Base-by-base conservation (phyloP, 2,113 vertebrate species). In the Austrofundulus limnaeus region DNA sequence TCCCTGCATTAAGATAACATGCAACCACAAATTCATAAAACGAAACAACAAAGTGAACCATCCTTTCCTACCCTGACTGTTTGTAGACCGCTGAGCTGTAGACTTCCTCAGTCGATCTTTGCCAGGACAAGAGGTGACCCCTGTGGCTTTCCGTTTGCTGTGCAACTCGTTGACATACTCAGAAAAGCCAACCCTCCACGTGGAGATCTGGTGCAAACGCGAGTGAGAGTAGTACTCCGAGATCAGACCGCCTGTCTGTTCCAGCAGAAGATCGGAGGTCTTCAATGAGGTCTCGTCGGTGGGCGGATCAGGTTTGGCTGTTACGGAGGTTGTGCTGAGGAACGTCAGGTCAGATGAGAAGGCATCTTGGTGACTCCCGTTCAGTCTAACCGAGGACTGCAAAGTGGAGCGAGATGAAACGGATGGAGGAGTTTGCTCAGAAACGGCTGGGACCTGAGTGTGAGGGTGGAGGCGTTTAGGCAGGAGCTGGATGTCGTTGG, bases 171-270 rank as follows among this genome's bases (percentile, higher is more conserved):
- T 97, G 80, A 99, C 94, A 83, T 96, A 98, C 62, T 98, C 96
- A 5, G 96, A 96, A 77, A 99, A 91, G 87, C 95, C 94, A 47
- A 85, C 93, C 85, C 96, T 95, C 97, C 97, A 99, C 0, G 92
- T 96, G 77, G 97, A 93, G 88, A 99, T 99, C 89, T 99, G 96
- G 87, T 99, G 97, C 63, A 97, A 88, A 80, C 97, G 94, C 55
- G 97, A 99, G 81, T 0, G 96, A 15, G 97, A 95, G 87, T 98
- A 99, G 79, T 92, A 99, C 81, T 97, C 93, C 1, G 97, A 96
- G 86, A 99, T 98, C 84, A 96, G 92, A 77, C 59, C 92, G 63
- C 91, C 90, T 0, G 87, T 87, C 73, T 84, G 81, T n/a, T 94
- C 94, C 69, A 91, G 87, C 77, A 87, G 89, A 77, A 94, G 85